A percentile compares a stretch with the other conserved stretches of the same genome.
These are phyloP conservation scores for Eudyptes chrysolophus DNA, from an alignment of 2,113 vertebrate genomes.

Conservation along the genomic window DNA sequence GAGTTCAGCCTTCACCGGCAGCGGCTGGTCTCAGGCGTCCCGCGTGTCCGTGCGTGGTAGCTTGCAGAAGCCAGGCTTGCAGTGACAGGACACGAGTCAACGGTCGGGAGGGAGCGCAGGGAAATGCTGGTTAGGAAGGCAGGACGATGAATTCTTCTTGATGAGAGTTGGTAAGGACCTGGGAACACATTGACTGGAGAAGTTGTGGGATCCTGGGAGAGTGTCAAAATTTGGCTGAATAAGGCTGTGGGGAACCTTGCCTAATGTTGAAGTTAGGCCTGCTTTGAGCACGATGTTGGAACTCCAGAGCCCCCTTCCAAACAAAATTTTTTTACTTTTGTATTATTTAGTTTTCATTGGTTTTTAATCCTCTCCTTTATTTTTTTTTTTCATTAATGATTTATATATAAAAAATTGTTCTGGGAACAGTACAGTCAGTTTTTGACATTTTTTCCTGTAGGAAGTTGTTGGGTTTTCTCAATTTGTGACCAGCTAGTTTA, in stretches of 20 bases:
- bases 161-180: neutral
- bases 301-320: neutral
- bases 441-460: neutral
- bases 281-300: neutral
- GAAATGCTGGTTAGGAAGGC: neutral
- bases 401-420: neutral
- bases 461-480: neutral
- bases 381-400: neutral
- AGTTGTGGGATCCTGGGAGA: neutral
- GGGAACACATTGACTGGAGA: rapidly evolving
- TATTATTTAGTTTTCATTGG: neutral
- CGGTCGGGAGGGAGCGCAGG: rapidly evolving
- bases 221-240: neutral
- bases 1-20: neutral
- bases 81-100: neutral
- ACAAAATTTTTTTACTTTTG: neutral
- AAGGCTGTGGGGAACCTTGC: neutral
- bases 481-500: neutral
- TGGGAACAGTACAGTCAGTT: neutral
- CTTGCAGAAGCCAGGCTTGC: neutral
- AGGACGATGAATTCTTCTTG: neutral
- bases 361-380: neutral
- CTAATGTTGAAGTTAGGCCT: neutral
- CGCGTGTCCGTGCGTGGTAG: rapidly evolving
- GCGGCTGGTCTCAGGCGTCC: neutral